Evolutionary conservation across 2,888 invertebrate species (phyloP), one percentile per base, ranked within the genome.

Genomic region (Dichetophora obliterata): DNA sequence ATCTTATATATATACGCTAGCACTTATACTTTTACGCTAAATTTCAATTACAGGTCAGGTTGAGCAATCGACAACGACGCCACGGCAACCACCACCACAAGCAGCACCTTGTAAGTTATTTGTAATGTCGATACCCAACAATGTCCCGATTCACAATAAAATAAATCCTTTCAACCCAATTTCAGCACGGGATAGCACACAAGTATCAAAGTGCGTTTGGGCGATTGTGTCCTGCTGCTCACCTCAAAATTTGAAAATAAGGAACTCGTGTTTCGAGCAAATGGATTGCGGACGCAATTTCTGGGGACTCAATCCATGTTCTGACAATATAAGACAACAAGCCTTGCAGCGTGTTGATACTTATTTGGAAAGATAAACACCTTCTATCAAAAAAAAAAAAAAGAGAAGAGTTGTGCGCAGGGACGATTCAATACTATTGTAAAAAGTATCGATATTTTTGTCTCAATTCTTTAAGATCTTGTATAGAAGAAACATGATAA

Each of bases 161-260:
- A 11, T 24, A 27, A 59, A 6, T 19, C 2, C 1, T 22, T 24
- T 27, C 24, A 54, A 6, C 2, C 19, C 11, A 19, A 43, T 43
- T 43, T 6, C 19, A 22, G 22, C 19, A 1, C n/a, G 24, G 57
- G 19, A 22, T 22, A 59, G 1, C 57, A 8, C 24, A 22, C 16
- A 27, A 5, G 76, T 93, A 1, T 90, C 92, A 14, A 90, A 91
- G 1, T 95, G 95, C 83, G 92, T 93, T 0, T 93, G 94, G 92
- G 95, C 95, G 0, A 93, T 95, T 70, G 89, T 94, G 9, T 92
- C 93, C 1, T 95, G 95, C 84, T 95, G 95, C 84, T 90, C 92
- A 1, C 87, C 89, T 0, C 86, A 87, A 31, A 88, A 88, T 14
- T 89, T 89, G 78, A 87, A 90, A 22, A 88, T 92, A 66, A 87